Evolutionary conservation across 2,113 vertebrate species (phyloP).

Genomic region (Capreolus pygargus): DNA sequence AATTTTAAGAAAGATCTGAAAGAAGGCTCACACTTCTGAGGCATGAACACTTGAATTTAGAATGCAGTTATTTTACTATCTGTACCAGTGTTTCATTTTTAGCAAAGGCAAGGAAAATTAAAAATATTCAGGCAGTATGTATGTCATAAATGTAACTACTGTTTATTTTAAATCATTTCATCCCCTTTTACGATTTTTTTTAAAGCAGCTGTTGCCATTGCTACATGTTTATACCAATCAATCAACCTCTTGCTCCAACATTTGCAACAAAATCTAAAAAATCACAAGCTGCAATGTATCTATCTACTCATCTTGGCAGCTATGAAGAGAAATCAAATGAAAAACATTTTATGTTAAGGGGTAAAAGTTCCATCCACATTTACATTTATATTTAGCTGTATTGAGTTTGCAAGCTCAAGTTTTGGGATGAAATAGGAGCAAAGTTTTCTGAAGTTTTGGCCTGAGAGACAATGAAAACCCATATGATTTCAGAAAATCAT

Average conservation of each 20-base stretch:
- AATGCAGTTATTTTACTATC: constrained; percentile 14
- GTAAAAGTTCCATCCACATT: constrained; percentile 23
- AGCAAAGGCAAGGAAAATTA: constrained; percentile 39
- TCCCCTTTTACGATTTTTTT: not conserved
- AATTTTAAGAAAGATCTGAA: constrained; percentile 17
- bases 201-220: constrained; percentile 32
- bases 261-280: constrained; percentile 58
- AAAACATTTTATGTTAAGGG: constrained; percentile 44
- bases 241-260: constrained; percentile 50
- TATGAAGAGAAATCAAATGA: constrained; percentile 63
- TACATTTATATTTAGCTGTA: constrained; percentile 52
- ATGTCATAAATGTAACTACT: constrained; percentile 60
- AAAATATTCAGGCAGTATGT: constrained; percentile 52
- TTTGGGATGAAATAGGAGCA: not conserved
- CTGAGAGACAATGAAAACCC: not conserved
- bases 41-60: not conserved
- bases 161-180: constrained; percentile 59
- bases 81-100: constrained; percentile 49
- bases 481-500: not conserved
- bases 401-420: constrained; percentile 21
- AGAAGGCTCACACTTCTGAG: not conserved
- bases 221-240: constrained; percentile 63
- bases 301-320: constrained; percentile 58
- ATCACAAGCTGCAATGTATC: constrained; percentile 41
- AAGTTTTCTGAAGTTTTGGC: constrained; percentile 5